A percentile compares a stretch with the other conserved stretches of the same genome.
Evolutionary conservation across 2,888 invertebrate species (phyloP).

Genomic region (Campoplex capitator): DNA sequence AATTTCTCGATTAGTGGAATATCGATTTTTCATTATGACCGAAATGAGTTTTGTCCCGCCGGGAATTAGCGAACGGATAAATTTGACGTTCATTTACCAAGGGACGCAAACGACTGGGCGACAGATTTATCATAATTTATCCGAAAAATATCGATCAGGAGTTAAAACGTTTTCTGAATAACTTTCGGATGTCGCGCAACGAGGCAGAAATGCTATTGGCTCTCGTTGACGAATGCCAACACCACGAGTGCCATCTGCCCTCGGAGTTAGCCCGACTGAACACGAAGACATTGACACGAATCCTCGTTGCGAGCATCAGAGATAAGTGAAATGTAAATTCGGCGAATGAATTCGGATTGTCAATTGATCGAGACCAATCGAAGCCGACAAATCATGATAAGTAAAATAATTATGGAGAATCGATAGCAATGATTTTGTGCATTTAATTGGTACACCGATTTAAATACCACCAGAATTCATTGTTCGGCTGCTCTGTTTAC

Average conservation of each 20-base stretch:
- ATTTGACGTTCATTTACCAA: not conserved
- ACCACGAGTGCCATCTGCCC: not conserved
- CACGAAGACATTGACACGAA: not conserved
- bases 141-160: too few species aligned
- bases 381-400: not conserved
- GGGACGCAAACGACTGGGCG: not conserved
- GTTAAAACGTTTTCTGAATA: not conserved
- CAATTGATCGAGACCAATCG: not conserved
- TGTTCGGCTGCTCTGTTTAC: conserved; percentile 33
- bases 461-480: conserved; percentile 27
- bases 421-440: not conserved
- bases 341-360: not conserved
- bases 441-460: not conserved
- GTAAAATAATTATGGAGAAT: not conserved
- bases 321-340: not conserved
- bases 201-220: too few species aligned
- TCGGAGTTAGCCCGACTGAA: not conserved
- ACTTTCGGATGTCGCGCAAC: not conserved
- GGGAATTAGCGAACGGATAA: not conserved
- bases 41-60: not conserved
- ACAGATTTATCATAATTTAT: not conserved
- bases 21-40: not conserved
- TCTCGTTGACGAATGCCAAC: not conserved
- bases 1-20: not conserved
- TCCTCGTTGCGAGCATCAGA: not conserved